Evolutionary conservation across 2,797 vertebrate species (phyloP).

Genomic region (Brachyrhaphis roseni): DNA sequence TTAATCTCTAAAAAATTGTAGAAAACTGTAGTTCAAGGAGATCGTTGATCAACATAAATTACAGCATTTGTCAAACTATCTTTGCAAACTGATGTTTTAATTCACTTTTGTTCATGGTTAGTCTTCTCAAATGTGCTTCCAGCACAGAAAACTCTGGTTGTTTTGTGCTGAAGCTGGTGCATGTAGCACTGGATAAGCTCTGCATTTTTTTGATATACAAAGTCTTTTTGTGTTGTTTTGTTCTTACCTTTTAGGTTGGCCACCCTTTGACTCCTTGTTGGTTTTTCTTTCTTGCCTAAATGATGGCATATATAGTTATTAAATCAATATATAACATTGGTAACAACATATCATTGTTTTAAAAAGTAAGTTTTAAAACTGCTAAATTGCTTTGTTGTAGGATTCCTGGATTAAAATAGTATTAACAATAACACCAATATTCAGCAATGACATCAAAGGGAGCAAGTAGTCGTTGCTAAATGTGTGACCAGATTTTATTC

Average conservation of each 20-base stretch:
- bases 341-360: not conserved
- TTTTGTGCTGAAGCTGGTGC: not conserved
- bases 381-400: not conserved
- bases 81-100: not conserved
- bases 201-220: not conserved
- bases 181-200: not conserved
- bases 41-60: not conserved
- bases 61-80: not conserved
- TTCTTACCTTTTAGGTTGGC: conserved; percentile 53
- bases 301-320: not conserved
- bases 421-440: not conserved
- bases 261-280: conserved; percentile 33
- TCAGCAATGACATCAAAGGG: not conserved
- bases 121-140: not conserved
- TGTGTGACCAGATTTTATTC: not conserved
- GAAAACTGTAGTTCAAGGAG: not conserved
- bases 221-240: not conserved
- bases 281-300: conserved; percentile 45
- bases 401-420: not conserved
- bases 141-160: not conserved
- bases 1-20: not conserved
- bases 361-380: not conserved
- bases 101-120: not conserved
- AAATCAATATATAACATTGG: not conserved
- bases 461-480: not conserved